Conservation (phyloP, 2,888 invertebrate genomes). For the Luperina testacea region DNA sequence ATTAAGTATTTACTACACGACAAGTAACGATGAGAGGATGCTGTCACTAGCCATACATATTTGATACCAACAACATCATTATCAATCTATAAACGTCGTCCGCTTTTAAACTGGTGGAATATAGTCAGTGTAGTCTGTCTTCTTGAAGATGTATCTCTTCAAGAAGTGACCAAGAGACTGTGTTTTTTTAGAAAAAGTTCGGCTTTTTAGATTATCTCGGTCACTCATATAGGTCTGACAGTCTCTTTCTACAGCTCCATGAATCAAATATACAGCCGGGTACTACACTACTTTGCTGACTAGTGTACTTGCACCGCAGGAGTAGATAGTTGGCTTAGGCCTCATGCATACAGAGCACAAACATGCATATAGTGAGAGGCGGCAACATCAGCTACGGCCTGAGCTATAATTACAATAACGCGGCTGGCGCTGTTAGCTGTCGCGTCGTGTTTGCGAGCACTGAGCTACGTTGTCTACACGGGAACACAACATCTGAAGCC, state of each 20-base stretch:
- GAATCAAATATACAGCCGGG: neutral
- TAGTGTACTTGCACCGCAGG: neutral
- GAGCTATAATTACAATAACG: conserved; percentile 39
- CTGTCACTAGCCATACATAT: conserved; percentile 39
- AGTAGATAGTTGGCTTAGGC: neutral
- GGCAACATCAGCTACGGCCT: neutral
- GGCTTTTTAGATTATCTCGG: neutral
- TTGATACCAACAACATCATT: conserved; percentile 29
- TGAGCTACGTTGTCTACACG: conserved; percentile 3
- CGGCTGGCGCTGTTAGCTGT: neutral
- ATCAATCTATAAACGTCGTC: neutral
- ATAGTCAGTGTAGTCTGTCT: neutral
- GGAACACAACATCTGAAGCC: neutral
- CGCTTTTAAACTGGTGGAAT: conserved; percentile 5
- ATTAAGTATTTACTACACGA: conserved; percentile 36
- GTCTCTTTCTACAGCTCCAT: neutral
- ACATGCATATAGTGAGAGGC: neutral
- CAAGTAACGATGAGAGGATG: conserved; percentile 19
- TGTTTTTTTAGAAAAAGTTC: neutral
- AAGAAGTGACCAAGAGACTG: neutral
- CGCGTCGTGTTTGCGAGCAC: conserved; percentile 23
- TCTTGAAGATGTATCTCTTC: neutral
- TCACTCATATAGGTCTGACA: neutral
- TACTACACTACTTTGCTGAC: neutral
- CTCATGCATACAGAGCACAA: neutral